Evolutionary conservation across 2,797 vertebrate genomes (phyloP).

Genomic region (Numenius phaeopus): DNA sequence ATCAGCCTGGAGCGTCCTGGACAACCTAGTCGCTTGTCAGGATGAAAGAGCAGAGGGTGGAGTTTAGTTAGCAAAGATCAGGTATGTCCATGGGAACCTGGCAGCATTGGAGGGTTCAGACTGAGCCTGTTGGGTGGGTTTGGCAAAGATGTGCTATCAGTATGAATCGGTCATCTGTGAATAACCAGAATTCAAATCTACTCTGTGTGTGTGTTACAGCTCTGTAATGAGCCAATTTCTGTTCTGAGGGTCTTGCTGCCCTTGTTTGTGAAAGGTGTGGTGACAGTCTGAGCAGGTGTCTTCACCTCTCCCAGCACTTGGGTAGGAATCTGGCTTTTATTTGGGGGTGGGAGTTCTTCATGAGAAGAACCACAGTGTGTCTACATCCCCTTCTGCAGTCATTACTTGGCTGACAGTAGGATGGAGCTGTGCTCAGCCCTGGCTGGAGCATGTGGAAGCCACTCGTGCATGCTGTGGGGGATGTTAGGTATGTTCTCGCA

Average conservation of each 20-base stretch:
- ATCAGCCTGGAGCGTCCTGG: neutral
- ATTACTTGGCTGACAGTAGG: neutral
- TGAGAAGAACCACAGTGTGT: neutral
- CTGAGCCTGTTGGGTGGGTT: slow-evolving; percentile 10
- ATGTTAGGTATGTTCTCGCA: neutral
- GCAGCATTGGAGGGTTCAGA: neutral
- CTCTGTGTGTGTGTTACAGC: neutral
- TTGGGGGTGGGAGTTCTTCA: neutral
- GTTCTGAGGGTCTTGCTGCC: neutral
- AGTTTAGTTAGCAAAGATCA: neutral
- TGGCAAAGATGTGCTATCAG: neutral
- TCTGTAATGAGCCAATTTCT: neutral
- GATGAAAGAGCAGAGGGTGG: neutral
- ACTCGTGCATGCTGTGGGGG: neutral
- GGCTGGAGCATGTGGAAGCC: neutral
- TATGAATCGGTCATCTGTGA: rapidly evolving
- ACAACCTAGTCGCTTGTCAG: neutral
- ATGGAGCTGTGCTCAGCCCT: neutral
- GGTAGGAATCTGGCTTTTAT: neutral
- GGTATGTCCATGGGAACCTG: neutral
- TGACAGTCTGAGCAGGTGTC: neutral
- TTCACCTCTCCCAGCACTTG: neutral
- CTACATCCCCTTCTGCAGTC: neutral
- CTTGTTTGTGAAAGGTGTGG: neutral
- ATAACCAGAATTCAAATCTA: neutral